Evolutionary conservation across 2,797 vertebrate species (phyloP).

Genomic region (Rhabdophis nuchalis): DNA sequence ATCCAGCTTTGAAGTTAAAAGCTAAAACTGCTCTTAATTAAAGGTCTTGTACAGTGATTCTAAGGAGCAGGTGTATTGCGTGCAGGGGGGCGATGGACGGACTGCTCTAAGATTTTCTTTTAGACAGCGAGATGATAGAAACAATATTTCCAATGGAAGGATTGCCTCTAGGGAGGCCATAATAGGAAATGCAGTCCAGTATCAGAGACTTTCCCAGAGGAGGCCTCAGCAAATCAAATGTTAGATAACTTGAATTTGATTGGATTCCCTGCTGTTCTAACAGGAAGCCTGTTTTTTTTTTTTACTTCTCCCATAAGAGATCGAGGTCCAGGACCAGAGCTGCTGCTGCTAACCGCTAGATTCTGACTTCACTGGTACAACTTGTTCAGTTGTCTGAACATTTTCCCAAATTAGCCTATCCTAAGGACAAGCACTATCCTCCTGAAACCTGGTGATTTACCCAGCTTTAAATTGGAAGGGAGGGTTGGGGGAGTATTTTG

Average conservation of each 20-base stretch:
- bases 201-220: not conserved
- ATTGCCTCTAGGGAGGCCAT: not conserved
- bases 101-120: not conserved
- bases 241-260: not conserved
- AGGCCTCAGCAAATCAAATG: not conserved
- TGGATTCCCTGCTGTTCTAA: not conserved
- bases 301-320: not conserved
- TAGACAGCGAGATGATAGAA: not conserved
- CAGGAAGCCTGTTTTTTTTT: too few relatives aligned
- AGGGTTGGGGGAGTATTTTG: not conserved
- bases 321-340: not conserved
- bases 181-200: not conserved
- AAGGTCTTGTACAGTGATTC: not conserved
- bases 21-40: not conserved
- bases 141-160: not conserved
- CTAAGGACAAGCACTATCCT: too few relatives aligned
- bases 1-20: not conserved
- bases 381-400: not conserved
- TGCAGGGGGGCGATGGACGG: accelerated
- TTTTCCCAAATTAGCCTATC: not conserved
- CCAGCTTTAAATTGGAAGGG: not conserved
- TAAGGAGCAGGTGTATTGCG: not conserved
- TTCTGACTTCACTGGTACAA: not conserved
- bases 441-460: not conserved
- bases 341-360: not conserved